Evolutionary conservation across 2,888 invertebrate genomes (phyloP), one percentile per base, ranked within the genome.

Genomic region (Diplolepis rosae): DNA sequence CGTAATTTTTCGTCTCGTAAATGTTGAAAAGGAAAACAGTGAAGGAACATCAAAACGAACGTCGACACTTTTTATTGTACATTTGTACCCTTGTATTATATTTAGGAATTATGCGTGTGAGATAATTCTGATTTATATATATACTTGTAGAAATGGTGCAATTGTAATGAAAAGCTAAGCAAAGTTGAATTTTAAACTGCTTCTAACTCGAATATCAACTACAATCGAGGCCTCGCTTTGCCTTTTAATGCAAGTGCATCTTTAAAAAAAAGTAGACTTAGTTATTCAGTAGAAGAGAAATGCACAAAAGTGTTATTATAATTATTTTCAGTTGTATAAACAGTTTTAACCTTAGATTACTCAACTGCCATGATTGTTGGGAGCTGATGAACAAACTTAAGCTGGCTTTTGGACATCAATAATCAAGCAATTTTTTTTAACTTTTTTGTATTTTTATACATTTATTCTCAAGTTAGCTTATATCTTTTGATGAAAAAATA

Each of bases 51-150:
- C 7, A 61, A 35, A 39, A 61, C 24, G 27, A 61, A 61, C 61
- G 39, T 24, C 61, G 39, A 13, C 27, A 61, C 61, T 61, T 61
- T 61, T 61, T 22, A 61, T 61, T 61, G 61, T 61, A 61, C 39
- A 61, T 61, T 61, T 7, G 22, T 61, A 13, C 22, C 24, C 61
- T 13, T 61, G 61, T 61, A 61, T 56, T 35, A 56, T 61, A 61
- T 24, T 61, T 61, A 61, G 35, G n/a, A 61, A 39, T 61, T 35
- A 39, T 61, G 61, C 39, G 61, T 39, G 39, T 61, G 61, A 61
- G 39, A 39, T 61, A 39, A 61, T 18, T 22, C n/a, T 7, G 2
- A 32, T 35, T 61, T 27, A 39, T 27, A 39, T 39, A n/a, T 22
- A 4, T n/a, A 22, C 11, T 39, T 39, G 54, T 39, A 61, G 61